Evolutionary conservation across 2,888 invertebrate species (phyloP).

Genomic region (Sesia apiformis): DNA sequence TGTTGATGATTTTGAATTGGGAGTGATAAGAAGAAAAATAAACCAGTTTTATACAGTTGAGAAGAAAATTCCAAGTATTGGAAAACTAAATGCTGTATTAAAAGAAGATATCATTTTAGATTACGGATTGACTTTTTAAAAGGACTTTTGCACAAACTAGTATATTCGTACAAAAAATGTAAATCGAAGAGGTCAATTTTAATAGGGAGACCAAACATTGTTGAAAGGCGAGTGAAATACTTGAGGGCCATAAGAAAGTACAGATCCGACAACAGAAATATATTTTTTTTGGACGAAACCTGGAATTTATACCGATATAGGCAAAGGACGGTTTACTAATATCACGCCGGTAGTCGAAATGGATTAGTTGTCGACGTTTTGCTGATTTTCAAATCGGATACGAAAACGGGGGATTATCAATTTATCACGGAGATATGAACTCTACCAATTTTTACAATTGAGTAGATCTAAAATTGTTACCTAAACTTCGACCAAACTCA

Average conservation of each 20-base stretch:
- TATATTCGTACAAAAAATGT: constrained; percentile 1
- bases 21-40: no score
- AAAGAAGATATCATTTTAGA: no score
- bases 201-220: constrained; percentile 1
- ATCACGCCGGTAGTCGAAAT: not conserved
- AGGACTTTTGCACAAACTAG: constrained; percentile 1
- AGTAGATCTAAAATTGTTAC: not conserved
- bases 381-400: not conserved
- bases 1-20: no score
- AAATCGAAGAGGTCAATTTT: constrained; percentile 1
- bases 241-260: constrained; percentile 1
- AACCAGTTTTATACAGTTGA: no score
- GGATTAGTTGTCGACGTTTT: no score
- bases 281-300: not conserved
- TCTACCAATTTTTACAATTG: not conserved
- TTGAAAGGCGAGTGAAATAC: constrained; percentile 1
- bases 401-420: not conserved
- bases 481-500: not conserved
- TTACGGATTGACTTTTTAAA: not conserved
- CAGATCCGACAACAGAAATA: constrained; percentile 1
- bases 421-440: not conserved
- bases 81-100: no score
- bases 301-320: not conserved
- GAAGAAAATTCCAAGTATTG: no score
- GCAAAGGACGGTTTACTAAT: constrained; percentile 2